phyloP scores from a whole-genome alignment of 1,140 invertebrate species.

The Caenorhabditis tropicalis region DNA sequence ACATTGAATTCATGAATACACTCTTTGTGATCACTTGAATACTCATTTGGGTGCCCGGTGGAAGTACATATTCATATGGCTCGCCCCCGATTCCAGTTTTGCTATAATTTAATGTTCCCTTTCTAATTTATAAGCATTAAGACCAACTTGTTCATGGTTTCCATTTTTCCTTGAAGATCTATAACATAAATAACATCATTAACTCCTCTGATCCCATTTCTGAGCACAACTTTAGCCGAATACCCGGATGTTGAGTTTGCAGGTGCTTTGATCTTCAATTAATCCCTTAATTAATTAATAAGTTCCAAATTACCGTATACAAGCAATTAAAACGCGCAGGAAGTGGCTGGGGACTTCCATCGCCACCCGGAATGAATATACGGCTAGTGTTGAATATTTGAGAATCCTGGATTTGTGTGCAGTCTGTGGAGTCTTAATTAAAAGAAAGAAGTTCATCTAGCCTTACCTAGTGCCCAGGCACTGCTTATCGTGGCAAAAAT shows the following conservation, averaged over 20 bases:
- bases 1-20: neutral
- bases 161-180: too few relatives aligned
- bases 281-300: too few relatives aligned
- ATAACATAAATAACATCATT: neutral
- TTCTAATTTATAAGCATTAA: neutral
- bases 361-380: neutral
- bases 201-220: neutral
- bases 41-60: neutral
- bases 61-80: neutral
- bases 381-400: neutral
- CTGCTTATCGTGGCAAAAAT: too few relatives aligned
- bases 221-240: neutral
- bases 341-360: neutral
- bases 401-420: neutral
- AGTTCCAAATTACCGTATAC: neutral
- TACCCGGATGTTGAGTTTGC: too few relatives aligned
- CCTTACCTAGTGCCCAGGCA: too few relatives aligned
- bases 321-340: neutral
- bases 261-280: too few relatives aligned
- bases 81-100: neutral
- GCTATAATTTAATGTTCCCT: neutral
- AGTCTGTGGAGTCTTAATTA: neutral
- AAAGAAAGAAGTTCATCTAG: too few relatives aligned
- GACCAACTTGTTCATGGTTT: neutral
- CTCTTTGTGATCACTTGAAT: neutral